A percentile compares a stretch with the other conserved stretches of the same genome.
Evolutionary conservation across 2,113 vertebrate species (phyloP).

Genomic region (Oncorhynchus keta): DNA sequence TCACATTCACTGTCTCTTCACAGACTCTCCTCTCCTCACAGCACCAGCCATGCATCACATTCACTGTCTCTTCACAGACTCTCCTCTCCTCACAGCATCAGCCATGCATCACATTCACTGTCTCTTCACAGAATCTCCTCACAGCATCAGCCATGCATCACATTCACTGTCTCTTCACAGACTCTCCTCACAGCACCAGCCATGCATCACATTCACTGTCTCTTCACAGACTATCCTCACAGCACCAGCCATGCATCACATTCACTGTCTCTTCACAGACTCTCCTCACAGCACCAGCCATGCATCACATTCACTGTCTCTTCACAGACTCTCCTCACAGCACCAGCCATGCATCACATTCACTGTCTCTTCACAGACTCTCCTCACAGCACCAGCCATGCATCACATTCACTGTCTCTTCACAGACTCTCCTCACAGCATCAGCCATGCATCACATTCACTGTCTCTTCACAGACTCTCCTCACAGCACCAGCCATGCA

Average conservation of each 20-base stretch:
- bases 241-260: no score
- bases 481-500: constrained; percentile 7
- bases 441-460: no score
- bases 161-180: background rate
- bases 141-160: no score
- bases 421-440: background rate
- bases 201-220: constrained; percentile 1
- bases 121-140: background rate
- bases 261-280: background rate
- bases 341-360: no score
- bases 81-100: no score
- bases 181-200: constrained; percentile 8
- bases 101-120: no score
- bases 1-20: constrained; percentile 6
- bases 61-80: background rate
- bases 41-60: constrained; percentile 1
- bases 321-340: background rate
- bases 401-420: background rate
- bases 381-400: constrained; percentile 8
- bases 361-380: background rate
- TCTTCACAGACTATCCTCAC: no score
- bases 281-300: constrained; percentile 6
- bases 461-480: background rate
- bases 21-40: constrained; percentile 7
- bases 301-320: constrained; percentile 1